Base-by-base conservation (phyloP, 2,888 invertebrate species). In the Thereva unica region DNA sequence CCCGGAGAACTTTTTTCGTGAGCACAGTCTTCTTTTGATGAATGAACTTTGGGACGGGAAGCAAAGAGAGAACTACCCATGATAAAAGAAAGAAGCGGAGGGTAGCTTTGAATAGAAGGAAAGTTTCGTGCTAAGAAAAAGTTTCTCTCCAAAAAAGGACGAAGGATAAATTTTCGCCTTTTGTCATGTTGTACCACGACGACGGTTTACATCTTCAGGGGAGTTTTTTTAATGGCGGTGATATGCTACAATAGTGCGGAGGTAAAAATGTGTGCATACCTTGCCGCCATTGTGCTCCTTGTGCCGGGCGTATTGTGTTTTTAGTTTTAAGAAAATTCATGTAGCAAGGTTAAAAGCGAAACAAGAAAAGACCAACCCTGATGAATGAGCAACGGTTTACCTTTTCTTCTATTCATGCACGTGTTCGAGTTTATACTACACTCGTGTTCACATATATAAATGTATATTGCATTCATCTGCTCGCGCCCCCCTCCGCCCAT, bases 101-200 rank as follows among this genome's bases (percentile, higher is more conserved):
- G 23, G 23, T 23, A 23, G 2, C 23, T 23, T 40, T 61, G 61
- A 61, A 61, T 61, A 50, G 61, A 23, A 23, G 47, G 34, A 61
- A 61, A 61, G 41, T 61, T 61, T 61, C 50, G 61, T 50, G 50
- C 50, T 50, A 61, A 50, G 50, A 61, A 57, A 61, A 50, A 61
- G 50, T 49, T 50, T 61, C 49, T 23, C 23, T 23, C 23, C 23
- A 23, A 23, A 23, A 23, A 23, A 23, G 35, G 23, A 59, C 49
- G 49, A 61, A 61, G 61, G 61, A 61, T 61, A 61, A 61, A 61
- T 61, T 61, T 49, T 50, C 61, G 49, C 50, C 41, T 50, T 61
- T 61, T 61, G 61, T 61, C 34, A 61, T 61, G 41, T 34, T 45
- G 40, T 50, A 42, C 61, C 61, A 61, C 61, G 61, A 61, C 61